A percentile compares a stretch with the other conserved stretches of the same genome.
phyloP scores from a whole-genome alignment of 2,888 invertebrate genomes.

The Mythimna pallens region DNA sequence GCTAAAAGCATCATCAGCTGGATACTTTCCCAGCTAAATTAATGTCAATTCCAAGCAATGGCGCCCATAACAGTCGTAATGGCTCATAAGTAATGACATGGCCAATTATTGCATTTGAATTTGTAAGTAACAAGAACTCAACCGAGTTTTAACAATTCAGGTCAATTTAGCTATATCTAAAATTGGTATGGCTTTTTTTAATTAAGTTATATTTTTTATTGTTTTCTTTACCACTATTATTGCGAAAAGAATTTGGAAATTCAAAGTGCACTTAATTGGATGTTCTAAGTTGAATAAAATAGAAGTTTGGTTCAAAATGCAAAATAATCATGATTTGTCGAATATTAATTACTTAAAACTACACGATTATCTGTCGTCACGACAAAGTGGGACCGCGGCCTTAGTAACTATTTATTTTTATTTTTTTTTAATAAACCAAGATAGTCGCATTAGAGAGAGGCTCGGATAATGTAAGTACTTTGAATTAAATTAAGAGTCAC shows the following conservation, averaged over 20 bases:
- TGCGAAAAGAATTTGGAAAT: not conserved
- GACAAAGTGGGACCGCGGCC: too few species aligned
- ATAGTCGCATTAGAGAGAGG: too few species aligned
- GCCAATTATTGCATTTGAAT: conserved; percentile 27
- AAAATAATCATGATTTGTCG: not conserved
- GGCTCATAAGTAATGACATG: conserved; percentile 15
- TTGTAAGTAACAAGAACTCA: conserved; percentile 5
- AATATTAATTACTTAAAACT: too few species aligned
- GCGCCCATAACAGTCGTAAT: conserved; percentile 11
- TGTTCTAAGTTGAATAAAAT: not conserved
- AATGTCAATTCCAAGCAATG: conserved; percentile 19
- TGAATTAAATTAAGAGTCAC: not conserved
- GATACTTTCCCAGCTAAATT: conserved; percentile 7
- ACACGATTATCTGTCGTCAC: too few species aligned
- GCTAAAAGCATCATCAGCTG: conserved; percentile 3
- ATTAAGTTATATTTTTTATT: not conserved
- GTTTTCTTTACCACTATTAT: not conserved
- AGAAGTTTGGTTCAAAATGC: not conserved
- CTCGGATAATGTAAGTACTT: too few species aligned
- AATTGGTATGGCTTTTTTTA: not conserved
- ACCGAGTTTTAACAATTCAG: not conserved
- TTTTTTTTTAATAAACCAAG: too few species aligned
- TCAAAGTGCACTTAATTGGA: not conserved
- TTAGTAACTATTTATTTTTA: too few species aligned
- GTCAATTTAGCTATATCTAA: not conserved